These are phyloP conservation scores for Pseudomyrmex dendroicus DNA, from an alignment of 1,140 invertebrate genomes.

Conservation along the genomic window DNA sequence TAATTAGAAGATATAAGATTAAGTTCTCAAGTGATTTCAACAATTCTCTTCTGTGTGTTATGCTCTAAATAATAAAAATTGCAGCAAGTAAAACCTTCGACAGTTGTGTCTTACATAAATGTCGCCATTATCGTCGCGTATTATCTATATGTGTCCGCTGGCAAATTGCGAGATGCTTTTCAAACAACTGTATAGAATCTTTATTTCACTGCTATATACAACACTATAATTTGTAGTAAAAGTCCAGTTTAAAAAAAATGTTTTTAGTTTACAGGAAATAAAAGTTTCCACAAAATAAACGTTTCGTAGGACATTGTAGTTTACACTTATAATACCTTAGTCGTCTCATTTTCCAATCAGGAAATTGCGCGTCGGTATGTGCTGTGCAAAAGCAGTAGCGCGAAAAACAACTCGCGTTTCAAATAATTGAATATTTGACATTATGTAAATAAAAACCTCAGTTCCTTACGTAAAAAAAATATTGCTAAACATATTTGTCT, in stretches of 20 bases:
- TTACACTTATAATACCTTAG: constrained; percentile 35
- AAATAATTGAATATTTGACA: neutral
- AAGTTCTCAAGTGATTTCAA: too few species aligned
- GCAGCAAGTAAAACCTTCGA: neutral
- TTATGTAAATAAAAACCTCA: too few species aligned
- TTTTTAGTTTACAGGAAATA: neutral
- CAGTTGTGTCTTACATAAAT: constrained; percentile 14
- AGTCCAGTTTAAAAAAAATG: neutral
- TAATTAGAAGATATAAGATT: too few species aligned
- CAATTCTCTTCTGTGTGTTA: too few species aligned
- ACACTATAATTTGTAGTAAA: constrained; percentile 18
- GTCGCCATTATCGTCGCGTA: constrained; percentile 30
- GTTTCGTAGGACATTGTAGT: constrained; percentile 9
- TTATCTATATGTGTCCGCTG: constrained; percentile 27
- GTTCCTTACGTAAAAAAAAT: too few species aligned
- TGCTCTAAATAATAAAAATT: constrained; percentile 16
- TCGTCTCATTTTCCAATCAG: constrained; percentile 23
- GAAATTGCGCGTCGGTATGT: constrained; percentile 24
- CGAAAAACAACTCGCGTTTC: neutral
- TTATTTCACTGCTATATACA: constrained; percentile 7
- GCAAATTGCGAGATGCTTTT: constrained; percentile 28
- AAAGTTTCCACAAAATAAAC: constrained; percentile 27
- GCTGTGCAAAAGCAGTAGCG: neutral
- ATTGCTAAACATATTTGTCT: too few species aligned
- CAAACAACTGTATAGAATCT: constrained; percentile 29